phyloP scores from a whole-genome alignment of 2,888 invertebrate species.

The Dryobotodes eremita region DNA sequence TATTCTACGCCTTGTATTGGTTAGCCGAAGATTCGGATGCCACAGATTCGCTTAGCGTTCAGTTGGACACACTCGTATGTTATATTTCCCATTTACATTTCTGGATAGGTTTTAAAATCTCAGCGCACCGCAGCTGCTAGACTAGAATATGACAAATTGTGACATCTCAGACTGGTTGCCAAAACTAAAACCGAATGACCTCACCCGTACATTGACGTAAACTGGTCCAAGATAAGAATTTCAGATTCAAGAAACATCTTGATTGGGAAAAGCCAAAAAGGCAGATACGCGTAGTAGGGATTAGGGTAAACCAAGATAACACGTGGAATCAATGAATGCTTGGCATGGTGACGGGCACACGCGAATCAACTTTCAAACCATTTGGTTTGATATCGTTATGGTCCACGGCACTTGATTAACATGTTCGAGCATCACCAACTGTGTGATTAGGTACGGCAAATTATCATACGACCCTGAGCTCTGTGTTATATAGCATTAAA shows the following conservation, averaged over 20 bases:
- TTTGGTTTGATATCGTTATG: constrained; percentile 60
- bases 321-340: constrained; percentile 22
- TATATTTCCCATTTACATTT: background rate
- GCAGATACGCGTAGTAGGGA: background rate
- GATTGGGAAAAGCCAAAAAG: constrained; percentile 1
- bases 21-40: background rate
- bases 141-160: constrained; percentile 25
- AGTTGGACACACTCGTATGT: background rate
- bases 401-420: constrained; percentile 60
- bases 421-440: constrained; percentile 44
- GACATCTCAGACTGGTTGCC: constrained; percentile 31
- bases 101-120: background rate
- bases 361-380: constrained; percentile 46
- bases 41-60: background rate
- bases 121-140: background rate
- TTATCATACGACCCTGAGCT: constrained; percentile 65
- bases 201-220: background rate
- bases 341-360: constrained; percentile 22
- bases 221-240: constrained; percentile 20
- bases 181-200: constrained; percentile 41
- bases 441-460: constrained; percentile 57
- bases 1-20: background rate
- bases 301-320: background rate
- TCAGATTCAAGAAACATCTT: background rate
- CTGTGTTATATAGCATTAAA: constrained; percentile 40